A percentile compares a stretch with the other conserved stretches of the same genome.
phyloP scores from a whole-genome alignment of 2,113 vertebrate genomes.

The Varanus komodoensis region DNA sequence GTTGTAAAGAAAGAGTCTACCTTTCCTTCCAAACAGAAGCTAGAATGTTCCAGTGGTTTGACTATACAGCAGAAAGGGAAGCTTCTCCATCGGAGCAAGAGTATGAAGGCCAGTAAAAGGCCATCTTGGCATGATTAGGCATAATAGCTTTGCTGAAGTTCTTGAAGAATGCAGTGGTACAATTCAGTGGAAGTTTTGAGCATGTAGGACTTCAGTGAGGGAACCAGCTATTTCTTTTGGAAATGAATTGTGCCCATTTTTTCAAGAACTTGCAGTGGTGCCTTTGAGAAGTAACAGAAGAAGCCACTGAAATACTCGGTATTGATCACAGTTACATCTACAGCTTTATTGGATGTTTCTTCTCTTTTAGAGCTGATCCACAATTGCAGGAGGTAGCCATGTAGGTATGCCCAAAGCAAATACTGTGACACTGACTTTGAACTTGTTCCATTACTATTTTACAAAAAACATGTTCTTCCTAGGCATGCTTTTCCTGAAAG shows the following conservation, averaged over 20 bases:
- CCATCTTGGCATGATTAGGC: constrained; percentile 75
- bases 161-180: background rate
- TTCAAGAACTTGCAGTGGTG: background rate
- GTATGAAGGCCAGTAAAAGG: constrained; percentile 62
- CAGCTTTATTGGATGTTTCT: background rate
- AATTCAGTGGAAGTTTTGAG: background rate
- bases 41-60: constrained; percentile 67
- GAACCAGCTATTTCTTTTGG: background rate
- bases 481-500: background rate
- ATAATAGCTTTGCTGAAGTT: background rate
- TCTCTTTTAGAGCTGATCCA: background rate
- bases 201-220: background rate
- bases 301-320: background rate
- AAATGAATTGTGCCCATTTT: background rate
- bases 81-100: constrained; percentile 49
- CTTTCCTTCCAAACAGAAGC: constrained; percentile 41
- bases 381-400: background rate
- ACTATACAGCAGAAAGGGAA: constrained; percentile 62
- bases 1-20: constrained; percentile 17
- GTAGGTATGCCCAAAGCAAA: background rate
- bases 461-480: background rate
- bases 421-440: background rate
- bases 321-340: background rate
- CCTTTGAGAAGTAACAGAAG: background rate
- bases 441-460: background rate